Base-by-base conservation (phyloP, 2,797 vertebrate species). In the Molossus alvarezi region DNA sequence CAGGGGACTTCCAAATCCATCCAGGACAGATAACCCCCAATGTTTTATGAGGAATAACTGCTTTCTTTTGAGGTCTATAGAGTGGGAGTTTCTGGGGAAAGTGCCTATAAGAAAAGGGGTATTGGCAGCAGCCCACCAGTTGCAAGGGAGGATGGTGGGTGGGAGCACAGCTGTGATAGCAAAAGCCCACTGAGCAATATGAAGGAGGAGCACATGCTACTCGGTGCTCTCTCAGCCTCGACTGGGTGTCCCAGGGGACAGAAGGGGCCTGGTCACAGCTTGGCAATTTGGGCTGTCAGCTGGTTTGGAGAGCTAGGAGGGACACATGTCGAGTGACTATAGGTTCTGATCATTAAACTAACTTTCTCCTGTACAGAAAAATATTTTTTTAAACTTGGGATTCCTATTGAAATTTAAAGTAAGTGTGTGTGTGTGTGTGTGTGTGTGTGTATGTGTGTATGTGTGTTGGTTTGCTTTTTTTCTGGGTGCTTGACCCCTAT, bases 221-320 rank as follows among this genome's bases (percentile, higher is more conserved):
- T 58, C 53, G 2, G 6, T 0, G 0, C 7, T 76, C 20, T 3
- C 0, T 41, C 2, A 23, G 29, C 48, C n/a, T 58, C 12, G 37
- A 27, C 58, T 51, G 27, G 29, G 65, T 37, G 9, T 77, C 6
- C 23, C 48, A 1, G 1, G 60, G 69, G 21, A 17, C 11, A 37
- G 18, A 6, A 33, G 71, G 75, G 48, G 17, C 29, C 4, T 0
- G 41, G 65, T 11, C 9, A 15, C 3, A 33, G 27, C 20, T 65
- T n/a, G 33, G 18, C 29, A 21, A 11, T 20, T 6, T 11, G 17
- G 45, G 11, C 10, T 25, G 29, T 48, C 12, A 13, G 23, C 2
- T 21, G 23, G 7, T 69, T 65, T 81, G 77, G 10, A 58, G 20
- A 64, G n/a, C 23, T 53, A 3, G 8, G 6, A n/a, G 23, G 21